A percentile compares a stretch with the other conserved stretches of the same genome.
phyloP scores from a whole-genome alignment of 2,113 vertebrate species.

The Sphyrna mokarran region DNA sequence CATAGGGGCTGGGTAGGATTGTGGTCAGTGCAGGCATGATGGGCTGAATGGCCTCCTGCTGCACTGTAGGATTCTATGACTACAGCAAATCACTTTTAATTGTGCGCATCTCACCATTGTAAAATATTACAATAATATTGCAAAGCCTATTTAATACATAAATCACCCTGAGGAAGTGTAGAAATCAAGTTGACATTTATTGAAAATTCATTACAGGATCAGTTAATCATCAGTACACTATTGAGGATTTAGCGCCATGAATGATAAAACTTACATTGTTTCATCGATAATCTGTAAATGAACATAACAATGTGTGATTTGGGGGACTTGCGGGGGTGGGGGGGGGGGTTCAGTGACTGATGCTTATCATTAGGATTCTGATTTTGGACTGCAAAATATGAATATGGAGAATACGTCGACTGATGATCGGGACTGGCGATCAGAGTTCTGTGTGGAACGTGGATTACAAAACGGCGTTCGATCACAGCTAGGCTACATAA shows the following conservation, averaged over 20 bases:
- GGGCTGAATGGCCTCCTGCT: no score
- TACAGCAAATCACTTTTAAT: no score
- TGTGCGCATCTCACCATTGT: neutral
- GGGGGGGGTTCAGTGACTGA: neutral
- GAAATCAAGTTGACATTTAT: constrained; percentile 27
- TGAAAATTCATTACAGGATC: constrained; percentile 7
- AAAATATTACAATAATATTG: neutral
- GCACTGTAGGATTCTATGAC: no score
- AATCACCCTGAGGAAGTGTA: neutral
- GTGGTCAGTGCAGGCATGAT: no score
- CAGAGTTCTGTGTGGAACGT: neutral
- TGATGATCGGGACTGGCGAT: neutral
- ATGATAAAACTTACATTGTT: neutral
- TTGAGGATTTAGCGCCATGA: neutral
- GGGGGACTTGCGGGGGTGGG: neutral
- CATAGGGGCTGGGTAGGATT: no score
- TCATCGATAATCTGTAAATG: neutral
- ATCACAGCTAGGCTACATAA: neutral
- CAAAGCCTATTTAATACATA: neutral
- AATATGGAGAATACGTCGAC: neutral
- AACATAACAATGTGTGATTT: neutral
- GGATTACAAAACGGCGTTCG: neutral
- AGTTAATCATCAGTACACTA: constrained; percentile 16
- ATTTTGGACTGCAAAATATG: neutral
- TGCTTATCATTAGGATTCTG: neutral